Percentiles rank a stretch among this genome's conserved stretches.
Evolutionary conservation across 2,797 vertebrate genomes (phyloP).

Genomic region (Champsocephalus gunnari): DNA sequence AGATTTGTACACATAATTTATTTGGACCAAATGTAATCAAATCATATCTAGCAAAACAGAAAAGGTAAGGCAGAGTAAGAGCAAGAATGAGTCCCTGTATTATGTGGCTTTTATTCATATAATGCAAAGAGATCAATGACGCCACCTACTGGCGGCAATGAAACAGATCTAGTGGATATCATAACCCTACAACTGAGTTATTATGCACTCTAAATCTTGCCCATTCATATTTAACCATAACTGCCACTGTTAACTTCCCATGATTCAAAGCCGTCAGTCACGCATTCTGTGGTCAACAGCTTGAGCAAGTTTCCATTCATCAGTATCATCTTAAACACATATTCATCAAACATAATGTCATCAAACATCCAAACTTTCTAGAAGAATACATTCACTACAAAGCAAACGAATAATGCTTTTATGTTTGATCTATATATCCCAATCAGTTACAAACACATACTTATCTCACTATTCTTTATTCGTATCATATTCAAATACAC

Average conservation of each 20-base stretch:
- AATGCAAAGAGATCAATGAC: constrained; percentile 9
- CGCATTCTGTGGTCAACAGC: neutral
- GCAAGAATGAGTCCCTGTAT: neutral
- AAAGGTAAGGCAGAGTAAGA: neutral
- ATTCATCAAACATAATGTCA: neutral
- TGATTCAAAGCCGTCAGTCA: neutral
- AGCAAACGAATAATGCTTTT: neutral
- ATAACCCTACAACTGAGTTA: neutral
- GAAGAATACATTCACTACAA: neutral
- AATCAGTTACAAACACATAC: neutral
- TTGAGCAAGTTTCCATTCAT: neutral
- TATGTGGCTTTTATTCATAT: neutral
- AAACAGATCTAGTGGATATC: neutral
- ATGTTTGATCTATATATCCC: neutral
- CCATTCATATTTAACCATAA: neutral
- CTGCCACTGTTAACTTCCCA: neutral
- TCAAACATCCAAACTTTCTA: neutral
- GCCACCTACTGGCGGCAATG: constrained; percentile 37
- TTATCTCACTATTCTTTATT: neutral
- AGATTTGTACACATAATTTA: neutral
- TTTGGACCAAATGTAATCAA: neutral
- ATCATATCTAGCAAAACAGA: neutral
- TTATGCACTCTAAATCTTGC: too few species aligned
- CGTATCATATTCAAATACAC: neutral
- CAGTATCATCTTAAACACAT: neutral